Conservation (phyloP, 2,113 vertebrate species). For the Setophaga kirtlandii region DNA sequence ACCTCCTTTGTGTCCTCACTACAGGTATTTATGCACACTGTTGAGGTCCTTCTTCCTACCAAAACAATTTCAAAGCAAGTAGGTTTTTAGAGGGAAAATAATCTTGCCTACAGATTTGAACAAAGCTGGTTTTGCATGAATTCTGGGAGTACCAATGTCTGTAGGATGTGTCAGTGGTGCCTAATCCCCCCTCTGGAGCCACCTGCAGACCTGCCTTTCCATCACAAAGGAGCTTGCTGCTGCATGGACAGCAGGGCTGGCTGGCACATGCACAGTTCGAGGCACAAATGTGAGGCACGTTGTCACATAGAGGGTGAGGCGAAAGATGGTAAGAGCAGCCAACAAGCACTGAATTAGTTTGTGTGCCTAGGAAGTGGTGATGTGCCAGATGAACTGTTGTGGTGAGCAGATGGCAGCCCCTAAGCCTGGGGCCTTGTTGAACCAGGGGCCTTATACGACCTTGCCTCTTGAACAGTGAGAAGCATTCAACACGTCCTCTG, state of each 20-base stretch:
- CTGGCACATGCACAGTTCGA: background rate
- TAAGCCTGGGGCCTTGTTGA: background rate
- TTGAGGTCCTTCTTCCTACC: background rate
- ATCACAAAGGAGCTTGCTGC: background rate
- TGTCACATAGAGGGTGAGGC: background rate
- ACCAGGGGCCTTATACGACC: background rate
- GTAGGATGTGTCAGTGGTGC: background rate
- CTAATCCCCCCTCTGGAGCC: background rate
- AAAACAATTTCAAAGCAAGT: background rate
- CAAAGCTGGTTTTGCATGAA: background rate
- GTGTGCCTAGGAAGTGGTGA: background rate
- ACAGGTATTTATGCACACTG: background rate
- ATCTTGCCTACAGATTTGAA: background rate
- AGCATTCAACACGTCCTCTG: background rate
- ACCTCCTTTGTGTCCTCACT: background rate
- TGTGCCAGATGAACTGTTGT: background rate
- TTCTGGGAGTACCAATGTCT: background rate
- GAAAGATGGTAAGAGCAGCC: background rate
- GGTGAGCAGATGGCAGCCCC: background rate
- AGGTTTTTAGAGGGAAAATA: background rate
- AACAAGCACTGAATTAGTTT: background rate
- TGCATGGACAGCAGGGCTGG: background rate
- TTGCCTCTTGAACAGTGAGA: background rate
- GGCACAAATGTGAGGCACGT: rapidly evolving
- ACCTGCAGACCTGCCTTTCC: background rate